A percentile compares a stretch with the other conserved stretches of the same genome.
phyloP scores from a whole-genome alignment of 2,888 invertebrate genomes.

The Caenorhabditis wallacei region DNA sequence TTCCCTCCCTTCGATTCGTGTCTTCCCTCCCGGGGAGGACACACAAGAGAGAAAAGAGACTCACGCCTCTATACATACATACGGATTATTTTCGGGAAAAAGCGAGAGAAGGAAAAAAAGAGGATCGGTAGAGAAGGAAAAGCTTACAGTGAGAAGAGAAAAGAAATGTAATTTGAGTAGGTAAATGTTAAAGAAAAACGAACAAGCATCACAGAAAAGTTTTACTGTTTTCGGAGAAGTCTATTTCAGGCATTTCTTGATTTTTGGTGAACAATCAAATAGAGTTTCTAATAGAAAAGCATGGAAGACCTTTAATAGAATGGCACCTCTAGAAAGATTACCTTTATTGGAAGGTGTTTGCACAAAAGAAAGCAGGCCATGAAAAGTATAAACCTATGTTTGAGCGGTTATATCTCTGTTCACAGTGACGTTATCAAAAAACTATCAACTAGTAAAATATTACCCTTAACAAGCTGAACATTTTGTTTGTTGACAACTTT shows the following conservation, averaged over 20 bases:
- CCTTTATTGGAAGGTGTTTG: no score
- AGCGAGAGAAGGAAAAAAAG: constrained; percentile 1
- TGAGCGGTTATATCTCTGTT: no score
- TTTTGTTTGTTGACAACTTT: neutral
- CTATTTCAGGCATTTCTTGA: no score
- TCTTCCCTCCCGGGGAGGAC: constrained; percentile 1
- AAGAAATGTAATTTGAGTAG: constrained; percentile 25
- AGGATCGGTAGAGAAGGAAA: constrained; percentile 4
- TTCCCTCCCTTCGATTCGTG: neutral
- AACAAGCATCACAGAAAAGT: neutral
- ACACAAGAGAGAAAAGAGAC: neutral
- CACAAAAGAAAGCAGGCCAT: no score
- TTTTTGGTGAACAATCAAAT: no score
- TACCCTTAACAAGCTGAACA: neutral
- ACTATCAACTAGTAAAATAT: neutral
- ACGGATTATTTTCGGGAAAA: constrained; percentile 37
- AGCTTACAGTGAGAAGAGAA: neutral
- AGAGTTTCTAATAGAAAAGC: neutral
- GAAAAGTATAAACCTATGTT: no score
- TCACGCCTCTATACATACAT: constrained; percentile 19
- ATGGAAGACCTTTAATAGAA: no score
- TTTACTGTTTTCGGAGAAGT: neutral
- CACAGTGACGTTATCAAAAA: neutral
- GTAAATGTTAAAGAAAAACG: neutral
- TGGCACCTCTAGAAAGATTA: no score